phyloP scores from a whole-genome alignment of 1,140 invertebrate species.

The Mizuhopecten yessoensis region DNA sequence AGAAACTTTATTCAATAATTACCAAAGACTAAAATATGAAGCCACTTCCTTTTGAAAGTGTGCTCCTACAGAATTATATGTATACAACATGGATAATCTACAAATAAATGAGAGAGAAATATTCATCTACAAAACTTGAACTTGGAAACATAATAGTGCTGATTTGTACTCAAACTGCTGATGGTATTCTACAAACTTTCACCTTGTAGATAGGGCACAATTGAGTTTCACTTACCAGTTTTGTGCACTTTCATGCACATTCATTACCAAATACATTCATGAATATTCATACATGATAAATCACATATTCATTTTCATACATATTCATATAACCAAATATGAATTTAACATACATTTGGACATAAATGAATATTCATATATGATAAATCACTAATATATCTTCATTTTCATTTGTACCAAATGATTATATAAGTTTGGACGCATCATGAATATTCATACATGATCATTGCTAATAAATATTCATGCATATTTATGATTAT shows the following conservation, averaged over 20 bases:
- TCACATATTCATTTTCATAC: neutral
- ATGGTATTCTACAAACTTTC: constrained; percentile 9
- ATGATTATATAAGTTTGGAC: neutral
- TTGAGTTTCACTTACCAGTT: neutral
- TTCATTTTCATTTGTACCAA: neutral
- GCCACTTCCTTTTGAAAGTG: constrained; percentile 4
- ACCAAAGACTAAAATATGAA: neutral
- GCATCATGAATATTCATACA: neutral
- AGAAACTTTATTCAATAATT: constrained; percentile 31
- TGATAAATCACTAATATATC: neutral
- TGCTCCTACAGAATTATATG: neutral
- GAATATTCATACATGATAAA: neutral
- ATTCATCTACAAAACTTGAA: constrained; percentile 18
- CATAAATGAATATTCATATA: neutral
- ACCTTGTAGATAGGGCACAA: constrained; percentile 6
- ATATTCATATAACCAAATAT: neutral
- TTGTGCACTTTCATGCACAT: neutral
- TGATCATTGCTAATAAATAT: neutral
- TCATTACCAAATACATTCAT: neutral
- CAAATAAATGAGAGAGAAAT: constrained; percentile 34
- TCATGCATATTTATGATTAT: constrained; percentile 10
- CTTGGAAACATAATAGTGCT: constrained; percentile 1
- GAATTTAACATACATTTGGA: neutral
- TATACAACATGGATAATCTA: neutral
- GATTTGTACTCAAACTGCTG: constrained; percentile 26